Base-by-base conservation (phyloP, 2,797 vertebrate species). In the Thamnophis elegans region DNA sequence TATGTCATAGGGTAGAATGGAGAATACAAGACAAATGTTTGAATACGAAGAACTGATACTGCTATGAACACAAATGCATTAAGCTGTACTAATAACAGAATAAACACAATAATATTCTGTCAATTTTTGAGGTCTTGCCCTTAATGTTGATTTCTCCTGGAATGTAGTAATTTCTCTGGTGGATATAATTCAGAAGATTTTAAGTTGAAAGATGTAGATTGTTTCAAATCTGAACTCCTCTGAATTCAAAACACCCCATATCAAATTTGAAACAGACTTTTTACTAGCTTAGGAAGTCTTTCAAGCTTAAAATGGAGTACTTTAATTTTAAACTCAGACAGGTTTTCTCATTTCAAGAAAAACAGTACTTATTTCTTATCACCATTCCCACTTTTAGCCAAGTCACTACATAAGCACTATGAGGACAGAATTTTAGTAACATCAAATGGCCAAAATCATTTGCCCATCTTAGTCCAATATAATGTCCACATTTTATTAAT, bases 21-120 rank as follows among this genome's bases (percentile, higher is more conserved):
- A 3, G 92, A 68, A 94, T 94, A 93, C 93, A 97, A 96, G 96
- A 97, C 97, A 96, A 97, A 97, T 98, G 96, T 97, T 98, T 98
- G 97, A 98, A 97, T 97, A 98, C 97, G 97, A 98, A 98, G 97
- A 98, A 98, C 96, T 94, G 93, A 93, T 95, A 96, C 96, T 95
- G 95, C 95, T 93, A 95, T 95, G 59, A 94, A 97, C 97, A 97
- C 92, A 96, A 93, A 94, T 94, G 95, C 96, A 95, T 95, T 95
- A 97, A 96, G 94, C 93, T 95, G 94, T 93, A 92, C 91, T 94
- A 95, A 86, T 92, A 94, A 93, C 93, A 95, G 91, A 92, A 90
- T 68, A 94, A 94, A 94, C 93, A 94, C 93, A 94, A 89, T 22
- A 59, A 58, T 85, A 93, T 47, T 85, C 32, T 65, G 85, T 93